phyloP scores from a whole-genome alignment of 2,888 invertebrate genomes.

The Phlogophora meticulosa region DNA sequence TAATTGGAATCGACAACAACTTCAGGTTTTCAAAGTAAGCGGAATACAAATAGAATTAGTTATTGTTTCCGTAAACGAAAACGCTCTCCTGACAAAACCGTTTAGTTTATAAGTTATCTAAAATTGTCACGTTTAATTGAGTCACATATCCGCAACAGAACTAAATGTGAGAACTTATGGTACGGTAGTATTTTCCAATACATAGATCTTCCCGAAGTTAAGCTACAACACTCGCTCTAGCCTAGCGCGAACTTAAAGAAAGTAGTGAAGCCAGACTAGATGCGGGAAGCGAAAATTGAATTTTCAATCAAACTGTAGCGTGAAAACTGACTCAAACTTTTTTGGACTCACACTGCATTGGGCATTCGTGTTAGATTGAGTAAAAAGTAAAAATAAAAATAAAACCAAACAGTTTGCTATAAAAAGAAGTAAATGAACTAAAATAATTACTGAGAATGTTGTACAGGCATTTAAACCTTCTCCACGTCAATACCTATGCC shows the following conservation, averaged over 20 bases:
- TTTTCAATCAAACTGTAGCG: conserved; percentile 49
- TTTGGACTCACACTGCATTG: conserved; percentile 4
- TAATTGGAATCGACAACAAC: conserved; percentile 8
- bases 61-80: conserved; percentile 8
- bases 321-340: conserved; percentile 24
- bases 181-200: conserved; percentile 9
- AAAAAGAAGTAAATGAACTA: background rate
- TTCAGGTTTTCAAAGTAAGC: conserved; percentile 13
- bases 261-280: conserved; percentile 14
- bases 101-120: background rate
- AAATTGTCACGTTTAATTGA: background rate
- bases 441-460: too few species aligned
- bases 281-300: conserved; percentile 40
- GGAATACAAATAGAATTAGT: conserved; percentile 1
- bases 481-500: conserved; percentile 1
- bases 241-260: conserved; percentile 20
- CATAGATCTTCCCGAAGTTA: conserved; percentile 7
- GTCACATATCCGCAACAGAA: background rate
- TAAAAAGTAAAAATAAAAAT: background rate
- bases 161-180: background rate
- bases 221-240: conserved; percentile 22
- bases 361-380: background rate
- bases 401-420: background rate
- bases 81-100: background rate
- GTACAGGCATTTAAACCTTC: too few species aligned